A percentile compares a stretch with the other conserved stretches of the same genome.
phyloP scores from a whole-genome alignment of 2,888 invertebrate species.

The Tetranychus truncatus region DNA sequence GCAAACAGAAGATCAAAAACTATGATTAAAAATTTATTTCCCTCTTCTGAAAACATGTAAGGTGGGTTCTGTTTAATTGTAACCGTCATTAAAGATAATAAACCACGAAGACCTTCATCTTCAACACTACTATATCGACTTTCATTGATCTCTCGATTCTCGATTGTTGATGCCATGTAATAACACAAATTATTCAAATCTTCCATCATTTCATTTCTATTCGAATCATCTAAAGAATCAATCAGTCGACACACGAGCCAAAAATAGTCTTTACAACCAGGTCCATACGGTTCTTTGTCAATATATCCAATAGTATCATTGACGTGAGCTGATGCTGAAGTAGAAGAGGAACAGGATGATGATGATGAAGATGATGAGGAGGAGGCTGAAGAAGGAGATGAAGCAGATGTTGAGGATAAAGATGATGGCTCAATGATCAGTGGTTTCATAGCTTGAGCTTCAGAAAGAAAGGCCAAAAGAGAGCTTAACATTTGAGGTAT shows the following conservation, averaged over 20 bases:
- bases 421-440: background rate
- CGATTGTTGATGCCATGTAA: conserved; percentile 53
- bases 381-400: conserved; percentile 1
- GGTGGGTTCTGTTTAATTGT: conserved; percentile 69
- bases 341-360: background rate
- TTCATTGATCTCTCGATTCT: conserved; percentile 61
- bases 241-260: conserved; percentile 74
- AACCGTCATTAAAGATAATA: conserved; percentile 66
- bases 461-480: conserved; percentile 56
- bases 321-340: conserved; percentile 4
- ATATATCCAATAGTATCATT: conserved; percentile 13
- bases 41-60: conserved; percentile 60
- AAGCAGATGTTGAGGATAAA: conserved; percentile 32
- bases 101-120: conserved; percentile 73
- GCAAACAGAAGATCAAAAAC: conserved; percentile 75
- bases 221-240: conserved; percentile 45
- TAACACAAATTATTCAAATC: conserved; percentile 49
- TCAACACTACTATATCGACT: conserved; percentile 58
- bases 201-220: conserved; percentile 40
- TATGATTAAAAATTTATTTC: conserved; percentile 38
- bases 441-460: conserved; percentile 61
- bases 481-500: conserved; percentile 57
- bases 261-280: conserved; percentile 82
- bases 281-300: conserved; percentile 39
- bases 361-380: conserved; percentile 2